phyloP scores from a whole-genome alignment of 2,797 vertebrate species.

The Loris lydekkerianus region DNA sequence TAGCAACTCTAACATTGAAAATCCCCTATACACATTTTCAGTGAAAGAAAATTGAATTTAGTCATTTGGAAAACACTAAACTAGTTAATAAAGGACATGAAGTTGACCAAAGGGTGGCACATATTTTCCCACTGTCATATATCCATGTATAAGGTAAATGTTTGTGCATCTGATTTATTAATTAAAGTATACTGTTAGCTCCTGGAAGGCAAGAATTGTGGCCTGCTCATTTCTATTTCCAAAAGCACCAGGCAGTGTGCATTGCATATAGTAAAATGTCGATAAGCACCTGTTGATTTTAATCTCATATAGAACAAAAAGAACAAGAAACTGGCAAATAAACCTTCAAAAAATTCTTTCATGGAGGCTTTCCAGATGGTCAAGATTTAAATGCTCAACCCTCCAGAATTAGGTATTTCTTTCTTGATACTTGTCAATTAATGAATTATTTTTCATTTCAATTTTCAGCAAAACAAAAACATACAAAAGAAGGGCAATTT shows the following conservation, averaged over 20 bases:
- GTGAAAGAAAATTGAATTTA: not conserved
- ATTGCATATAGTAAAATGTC: not conserved
- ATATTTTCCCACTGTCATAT: not conserved
- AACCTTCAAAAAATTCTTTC: not conserved
- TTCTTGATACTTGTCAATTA: slow-evolving; percentile 20
- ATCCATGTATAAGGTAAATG: not conserved
- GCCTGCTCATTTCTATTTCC: not conserved
- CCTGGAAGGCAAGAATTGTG: not conserved
- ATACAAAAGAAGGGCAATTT: not conserved
- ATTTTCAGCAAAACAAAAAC: slow-evolving; percentile 40
- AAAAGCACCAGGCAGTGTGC: not conserved
- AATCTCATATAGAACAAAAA: slow-evolving; percentile 22
- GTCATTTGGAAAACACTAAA: not conserved
- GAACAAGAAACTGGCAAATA: not conserved
- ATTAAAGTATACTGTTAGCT: not conserved
- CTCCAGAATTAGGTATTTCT: not conserved
- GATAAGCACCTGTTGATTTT: slow-evolving; percentile 12
- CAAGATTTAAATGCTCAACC: not conserved
- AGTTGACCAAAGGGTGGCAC: not conserved
- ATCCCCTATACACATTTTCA: not conserved
- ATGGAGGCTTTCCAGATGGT: not conserved
- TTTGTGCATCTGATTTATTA: not conserved
- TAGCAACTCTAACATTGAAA: not conserved
- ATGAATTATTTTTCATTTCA: slow-evolving; percentile 30
- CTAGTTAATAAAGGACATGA: not conserved